phyloP scores from a whole-genome alignment of 2,113 vertebrate genomes.

The Tetraodon nigroviridis region DNA sequence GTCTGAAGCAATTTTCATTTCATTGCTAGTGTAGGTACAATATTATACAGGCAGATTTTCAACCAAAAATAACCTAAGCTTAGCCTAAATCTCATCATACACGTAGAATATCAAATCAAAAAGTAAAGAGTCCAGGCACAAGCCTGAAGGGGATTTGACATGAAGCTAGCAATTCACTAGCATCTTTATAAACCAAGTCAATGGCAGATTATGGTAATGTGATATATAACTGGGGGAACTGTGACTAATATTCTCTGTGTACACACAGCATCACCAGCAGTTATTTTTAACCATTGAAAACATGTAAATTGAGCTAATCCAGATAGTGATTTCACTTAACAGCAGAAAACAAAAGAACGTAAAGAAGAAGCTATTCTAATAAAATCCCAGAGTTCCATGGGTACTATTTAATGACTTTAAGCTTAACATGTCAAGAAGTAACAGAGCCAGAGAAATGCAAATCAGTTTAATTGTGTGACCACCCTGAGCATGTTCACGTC shows the following conservation, averaged over 20 bases:
- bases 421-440: neutral
- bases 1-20: conserved; percentile 7
- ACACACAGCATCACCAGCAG: conserved; percentile 46
- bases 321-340: conserved; percentile 2
- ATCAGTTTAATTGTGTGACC: conserved; percentile 22
- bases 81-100: conserved; percentile 36
- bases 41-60: neutral
- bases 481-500: conserved; percentile 1
- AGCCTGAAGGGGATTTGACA: conserved; percentile 60
- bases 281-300: conserved; percentile 56
- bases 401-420: neutral
- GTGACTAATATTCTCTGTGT: conserved; percentile 62
- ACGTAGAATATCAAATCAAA: conserved; percentile 49
- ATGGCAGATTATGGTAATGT: conserved; percentile 73
- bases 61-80: conserved; percentile 40
- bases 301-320: conserved; percentile 29
- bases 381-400: neutral
- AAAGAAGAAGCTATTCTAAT: neutral
- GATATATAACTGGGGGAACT: conserved; percentile 53
- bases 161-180: conserved; percentile 54
- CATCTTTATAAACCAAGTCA: conserved; percentile 63
- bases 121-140: conserved; percentile 48
- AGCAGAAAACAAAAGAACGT: conserved; percentile 17
- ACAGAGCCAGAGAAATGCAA: conserved; percentile 21
- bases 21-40: conserved; percentile 8